A percentile compares a stretch with the other conserved stretches of the same genome.
Conservation (phyloP, 2,888 invertebrate genomes). For the Sacculina carcini region DNA sequence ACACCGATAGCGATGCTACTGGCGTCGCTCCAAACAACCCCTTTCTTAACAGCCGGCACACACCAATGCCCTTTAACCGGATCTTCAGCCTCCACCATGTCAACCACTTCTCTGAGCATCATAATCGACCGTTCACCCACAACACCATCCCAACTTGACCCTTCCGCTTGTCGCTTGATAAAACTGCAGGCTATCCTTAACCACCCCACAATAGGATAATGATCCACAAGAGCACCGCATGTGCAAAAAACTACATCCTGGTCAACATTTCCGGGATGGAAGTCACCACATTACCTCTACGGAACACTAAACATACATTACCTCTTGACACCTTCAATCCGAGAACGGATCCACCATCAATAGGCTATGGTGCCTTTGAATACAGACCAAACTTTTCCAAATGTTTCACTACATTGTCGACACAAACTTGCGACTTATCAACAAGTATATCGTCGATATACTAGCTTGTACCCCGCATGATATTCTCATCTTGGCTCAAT, state of each 20-base stretch:
- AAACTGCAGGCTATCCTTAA: not conserved
- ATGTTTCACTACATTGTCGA: not conserved
- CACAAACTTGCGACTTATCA: too few species aligned
- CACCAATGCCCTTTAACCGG: not conserved
- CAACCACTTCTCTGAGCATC: not conserved
- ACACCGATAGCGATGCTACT: not conserved
- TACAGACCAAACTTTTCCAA: not conserved
- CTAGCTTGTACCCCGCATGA: too few species aligned
- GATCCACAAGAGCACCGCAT: not conserved
- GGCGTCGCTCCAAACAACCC: too few species aligned
- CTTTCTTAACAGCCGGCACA: not conserved
- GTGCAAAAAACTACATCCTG: not conserved
- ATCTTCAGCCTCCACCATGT: not conserved
- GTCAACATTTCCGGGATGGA: not conserved
- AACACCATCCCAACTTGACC: not conserved
- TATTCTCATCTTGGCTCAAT: too few species aligned
- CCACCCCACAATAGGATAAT: not conserved
- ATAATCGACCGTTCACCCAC: not conserved
- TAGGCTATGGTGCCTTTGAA: not conserved
- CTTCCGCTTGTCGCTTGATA: not conserved
- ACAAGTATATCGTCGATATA: too few species aligned
- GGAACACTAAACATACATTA: not conserved
- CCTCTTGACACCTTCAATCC: not conserved
- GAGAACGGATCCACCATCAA: not conserved
- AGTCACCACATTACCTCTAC: not conserved